A percentile compares a stretch with the other conserved stretches of the same genome.
Conservation (phyloP, 1,140 invertebrate genomes). For the Asbolus verrucosus region DNA sequence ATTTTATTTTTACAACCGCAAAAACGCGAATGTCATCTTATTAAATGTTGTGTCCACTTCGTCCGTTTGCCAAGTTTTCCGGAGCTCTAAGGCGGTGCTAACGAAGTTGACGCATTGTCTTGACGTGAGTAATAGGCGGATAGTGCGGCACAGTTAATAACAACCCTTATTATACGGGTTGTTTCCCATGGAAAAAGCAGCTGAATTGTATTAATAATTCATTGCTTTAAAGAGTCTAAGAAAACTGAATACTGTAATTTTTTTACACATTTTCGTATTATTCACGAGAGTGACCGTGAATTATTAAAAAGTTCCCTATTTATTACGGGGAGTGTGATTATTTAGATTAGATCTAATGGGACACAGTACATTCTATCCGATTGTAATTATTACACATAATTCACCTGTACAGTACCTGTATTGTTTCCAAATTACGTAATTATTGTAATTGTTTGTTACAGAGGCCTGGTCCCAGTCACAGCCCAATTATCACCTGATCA, state of each 20-base stretch:
- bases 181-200: neutral
- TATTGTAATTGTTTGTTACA: constrained; percentile 61
- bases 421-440: no score
- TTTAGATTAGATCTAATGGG: no score
- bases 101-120: no score
- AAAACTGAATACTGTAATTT: neutral
- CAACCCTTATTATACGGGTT: neutral
- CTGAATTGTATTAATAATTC: neutral
- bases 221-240: neutral
- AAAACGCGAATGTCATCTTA: constrained; percentile 1
- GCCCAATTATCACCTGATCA: constrained; percentile 77
- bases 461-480: constrained; percentile 75
- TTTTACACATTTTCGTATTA: no score
- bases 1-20: constrained; percentile 19
- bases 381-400: no score
- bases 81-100: neutral
- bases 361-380: no score
- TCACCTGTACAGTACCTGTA: no score
- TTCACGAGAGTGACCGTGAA: neutral
- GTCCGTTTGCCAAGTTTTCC: constrained; percentile 7
- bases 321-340: no score
- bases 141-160: no score
- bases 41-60: neutral
- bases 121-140: no score
- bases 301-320: neutral